Conservation (phyloP, 2,797 vertebrate species). For the Crax fasciolata region DNA sequence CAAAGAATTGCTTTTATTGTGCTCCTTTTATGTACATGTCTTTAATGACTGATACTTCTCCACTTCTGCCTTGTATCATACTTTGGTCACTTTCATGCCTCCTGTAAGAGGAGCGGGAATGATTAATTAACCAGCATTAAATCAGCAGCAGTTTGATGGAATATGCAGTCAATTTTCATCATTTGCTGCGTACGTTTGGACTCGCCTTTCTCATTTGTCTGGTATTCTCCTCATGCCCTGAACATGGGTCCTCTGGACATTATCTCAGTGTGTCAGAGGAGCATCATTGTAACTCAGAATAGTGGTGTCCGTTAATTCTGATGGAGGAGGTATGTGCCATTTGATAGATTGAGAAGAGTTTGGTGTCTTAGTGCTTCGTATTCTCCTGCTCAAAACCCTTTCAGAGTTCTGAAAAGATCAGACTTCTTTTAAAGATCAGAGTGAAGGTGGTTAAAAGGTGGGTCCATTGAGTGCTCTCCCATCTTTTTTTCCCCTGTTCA, state of each 20-base stretch:
- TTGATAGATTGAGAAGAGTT: neutral
- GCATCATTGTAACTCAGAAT: neutral
- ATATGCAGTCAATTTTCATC: slow-evolving; percentile 68
- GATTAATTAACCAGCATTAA: slow-evolving; percentile 70
- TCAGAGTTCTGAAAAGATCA: neutral
- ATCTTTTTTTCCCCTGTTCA: neutral
- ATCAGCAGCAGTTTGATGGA: slow-evolving; percentile 68
- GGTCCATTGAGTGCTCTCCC: neutral
- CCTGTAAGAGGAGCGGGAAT: slow-evolving; percentile 38
- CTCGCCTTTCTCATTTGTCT: slow-evolving; percentile 59
- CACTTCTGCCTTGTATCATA: slow-evolving; percentile 43
- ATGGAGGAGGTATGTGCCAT: neutral
- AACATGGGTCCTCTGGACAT: slow-evolving; percentile 43
- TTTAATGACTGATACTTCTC: slow-evolving; percentile 59
- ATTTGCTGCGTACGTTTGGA: slow-evolving; percentile 40
- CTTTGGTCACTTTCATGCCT: slow-evolving; percentile 49
- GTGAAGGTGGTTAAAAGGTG: neutral
- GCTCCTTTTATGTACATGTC: slow-evolving; percentile 40
- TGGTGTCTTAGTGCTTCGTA: neutral
- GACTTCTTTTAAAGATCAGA: neutral
- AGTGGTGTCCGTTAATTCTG: neutral
- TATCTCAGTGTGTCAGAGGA: slow-evolving; percentile 50
- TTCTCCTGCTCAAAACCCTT: neutral
- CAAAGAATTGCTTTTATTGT: slow-evolving; percentile 43
- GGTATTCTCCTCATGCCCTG: slow-evolving; percentile 27